Conservation (phyloP, 2,113 vertebrate species). For the Porphyrio hochstetteri region DNA sequence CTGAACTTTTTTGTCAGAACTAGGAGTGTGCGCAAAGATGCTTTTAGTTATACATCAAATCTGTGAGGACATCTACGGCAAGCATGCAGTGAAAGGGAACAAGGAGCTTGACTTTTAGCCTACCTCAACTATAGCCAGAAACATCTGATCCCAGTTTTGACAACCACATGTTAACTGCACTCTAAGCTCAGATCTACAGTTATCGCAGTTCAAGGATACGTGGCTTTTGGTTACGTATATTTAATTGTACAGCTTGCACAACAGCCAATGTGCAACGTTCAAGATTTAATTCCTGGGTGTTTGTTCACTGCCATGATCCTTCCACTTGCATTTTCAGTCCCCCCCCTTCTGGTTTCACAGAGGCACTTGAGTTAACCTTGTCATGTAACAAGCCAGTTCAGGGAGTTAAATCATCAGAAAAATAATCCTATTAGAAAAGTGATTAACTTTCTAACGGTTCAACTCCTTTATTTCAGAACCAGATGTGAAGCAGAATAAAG, state of each 20-base stretch:
- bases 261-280: background rate
- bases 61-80: background rate
- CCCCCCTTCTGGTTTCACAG: background rate
- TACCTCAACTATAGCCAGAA: background rate
- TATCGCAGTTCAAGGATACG: background rate
- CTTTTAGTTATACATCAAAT: background rate
- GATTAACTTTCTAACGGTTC: background rate
- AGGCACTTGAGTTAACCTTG: background rate
- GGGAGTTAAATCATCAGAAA: background rate
- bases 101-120: background rate
- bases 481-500: background rate
- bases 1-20: background rate
- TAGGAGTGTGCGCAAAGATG: background rate
- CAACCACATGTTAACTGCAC: background rate
- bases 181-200: background rate
- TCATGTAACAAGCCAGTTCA: background rate
- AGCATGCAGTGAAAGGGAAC: background rate
- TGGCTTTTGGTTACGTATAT: background rate
- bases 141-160: background rate
- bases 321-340: background rate
- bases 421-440: background rate
- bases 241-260: background rate
- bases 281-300: background rate
- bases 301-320: background rate
- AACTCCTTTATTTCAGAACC: background rate